Base-by-base conservation (phyloP, 1,140 invertebrate species). In the Melanaphis sacchari region DNA sequence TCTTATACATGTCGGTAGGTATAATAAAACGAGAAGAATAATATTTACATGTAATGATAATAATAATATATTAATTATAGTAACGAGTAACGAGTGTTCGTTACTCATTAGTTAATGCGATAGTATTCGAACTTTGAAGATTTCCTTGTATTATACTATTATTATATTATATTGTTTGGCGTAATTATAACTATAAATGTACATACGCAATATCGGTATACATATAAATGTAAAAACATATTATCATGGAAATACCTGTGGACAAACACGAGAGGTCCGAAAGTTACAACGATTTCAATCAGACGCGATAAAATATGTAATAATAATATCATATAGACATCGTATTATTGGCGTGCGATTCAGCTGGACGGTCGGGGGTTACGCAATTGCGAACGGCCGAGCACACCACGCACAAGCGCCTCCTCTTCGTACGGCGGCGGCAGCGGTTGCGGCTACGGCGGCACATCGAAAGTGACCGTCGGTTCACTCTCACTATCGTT, bases 401-500 rank as follows among this genome's bases (percentile, higher is more conserved):
- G 43, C 41, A 91, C 49, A 18, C 89, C 82, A 40, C 40, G 26
- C 85, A 31, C 85, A 38, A 54, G 91, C 91, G 84, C 81, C 91
- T 85, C 91, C 91, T 92, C 76, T 92, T 92, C 91, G 76, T 15
- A 82, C 91, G 21, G 38, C 41, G 24, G 41, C 81, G 40, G 24
- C 91, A 11, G 41, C 81, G 40, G 24, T 81, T 22, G 15, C n/a
- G 91, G 22, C 46, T 24, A 18, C 91, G 81, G 81, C 91, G 91
- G 91, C 91, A 54, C 31, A 93, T 93, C 91, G 91, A 93, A 93
- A 93, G 91, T 93, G 91, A 93, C 91, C 91, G 91, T 84, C 91
- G 46, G 91, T 93, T 93, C 91, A 93, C 91, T 93, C 91, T 93
- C 91, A 85, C 91, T 93, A 93, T 93, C 91, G 91, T 93, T 54